Conservation (phyloP, 2,797 vertebrate species). For the Arrhamphus sclerolepis region DNA sequence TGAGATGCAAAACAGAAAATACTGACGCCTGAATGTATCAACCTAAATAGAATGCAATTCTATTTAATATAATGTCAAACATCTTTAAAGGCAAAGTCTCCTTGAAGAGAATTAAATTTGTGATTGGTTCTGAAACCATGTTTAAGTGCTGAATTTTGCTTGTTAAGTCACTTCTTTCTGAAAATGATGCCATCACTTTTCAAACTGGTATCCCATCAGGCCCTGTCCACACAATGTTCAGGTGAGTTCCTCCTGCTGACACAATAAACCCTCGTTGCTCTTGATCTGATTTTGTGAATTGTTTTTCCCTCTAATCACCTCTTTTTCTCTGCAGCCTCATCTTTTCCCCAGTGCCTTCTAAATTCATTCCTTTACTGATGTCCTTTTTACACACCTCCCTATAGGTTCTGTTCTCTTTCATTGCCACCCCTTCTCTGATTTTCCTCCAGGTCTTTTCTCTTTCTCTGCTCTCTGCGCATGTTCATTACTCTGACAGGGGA, state of each 20-base stretch:
- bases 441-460: constrained; percentile 33
- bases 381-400: constrained; percentile 46
- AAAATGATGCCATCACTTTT: no score
- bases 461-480: constrained; percentile 49
- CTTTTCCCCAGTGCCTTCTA: not conserved
- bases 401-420: constrained; percentile 36
- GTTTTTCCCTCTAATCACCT: constrained; percentile 26
- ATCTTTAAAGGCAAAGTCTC: no score
- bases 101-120: no score
- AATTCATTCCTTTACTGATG: constrained; percentile 52
- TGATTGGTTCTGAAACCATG: no score
- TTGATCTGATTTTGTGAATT: constrained; percentile 33
- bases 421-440: constrained; percentile 16
- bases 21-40: no score
- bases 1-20: no score
- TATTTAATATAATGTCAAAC: no score
- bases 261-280: constrained; percentile 22
- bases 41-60: no score
- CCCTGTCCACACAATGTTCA: no score
- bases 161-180: no score
- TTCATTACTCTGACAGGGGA: constrained; percentile 73
- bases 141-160: no score
- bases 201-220: no score
- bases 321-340: not conserved
- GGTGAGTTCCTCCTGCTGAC: constrained; percentile 7